Evolutionary conservation across 2,888 invertebrate genomes (phyloP).

Genomic region (Chrysolina americana): DNA sequence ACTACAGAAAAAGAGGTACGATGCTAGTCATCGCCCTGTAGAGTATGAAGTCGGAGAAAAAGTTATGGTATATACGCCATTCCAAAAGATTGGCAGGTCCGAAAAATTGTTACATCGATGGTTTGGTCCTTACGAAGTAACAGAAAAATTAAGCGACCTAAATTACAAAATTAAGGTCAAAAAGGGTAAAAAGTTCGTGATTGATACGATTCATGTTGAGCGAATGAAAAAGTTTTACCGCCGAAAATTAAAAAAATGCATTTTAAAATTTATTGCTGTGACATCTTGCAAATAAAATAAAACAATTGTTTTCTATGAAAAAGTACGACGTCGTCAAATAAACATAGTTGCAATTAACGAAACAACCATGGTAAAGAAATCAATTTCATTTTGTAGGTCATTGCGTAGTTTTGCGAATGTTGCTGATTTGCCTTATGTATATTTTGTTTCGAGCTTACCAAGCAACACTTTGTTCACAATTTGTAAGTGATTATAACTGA

Average conservation of each 20-base stretch:
- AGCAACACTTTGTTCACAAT: too few relatives aligned
- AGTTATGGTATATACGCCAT: neutral
- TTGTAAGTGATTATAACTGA: too few relatives aligned
- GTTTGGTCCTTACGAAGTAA: conserved; percentile 8
- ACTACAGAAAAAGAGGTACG: neutral
- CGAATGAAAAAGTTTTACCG: neutral
- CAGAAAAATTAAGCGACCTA: neutral
- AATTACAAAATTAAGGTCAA: conserved; percentile 5
- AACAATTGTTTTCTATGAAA: too few relatives aligned
- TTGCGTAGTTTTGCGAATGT: too few relatives aligned
- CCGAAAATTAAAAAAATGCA: neutral
- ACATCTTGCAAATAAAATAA: neutral
- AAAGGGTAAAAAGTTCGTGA: neutral
- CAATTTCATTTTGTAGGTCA: too few relatives aligned
- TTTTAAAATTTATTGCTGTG: neutral
- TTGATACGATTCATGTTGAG: neutral
- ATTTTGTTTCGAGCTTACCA: too few relatives aligned
- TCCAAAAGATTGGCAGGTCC: conserved; percentile 4
- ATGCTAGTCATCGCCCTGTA: neutral
- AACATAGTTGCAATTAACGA: too few relatives aligned
- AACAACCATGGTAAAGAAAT: too few relatives aligned
- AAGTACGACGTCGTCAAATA: too few relatives aligned
- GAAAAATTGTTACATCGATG: conserved; percentile 18
- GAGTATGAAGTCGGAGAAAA: neutral
- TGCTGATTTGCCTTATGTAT: too few relatives aligned